Evolutionary conservation across 1,140 invertebrate species (phyloP), one percentile per base, ranked within the genome.

Genomic region (Nasonia vitripennis): DNA sequence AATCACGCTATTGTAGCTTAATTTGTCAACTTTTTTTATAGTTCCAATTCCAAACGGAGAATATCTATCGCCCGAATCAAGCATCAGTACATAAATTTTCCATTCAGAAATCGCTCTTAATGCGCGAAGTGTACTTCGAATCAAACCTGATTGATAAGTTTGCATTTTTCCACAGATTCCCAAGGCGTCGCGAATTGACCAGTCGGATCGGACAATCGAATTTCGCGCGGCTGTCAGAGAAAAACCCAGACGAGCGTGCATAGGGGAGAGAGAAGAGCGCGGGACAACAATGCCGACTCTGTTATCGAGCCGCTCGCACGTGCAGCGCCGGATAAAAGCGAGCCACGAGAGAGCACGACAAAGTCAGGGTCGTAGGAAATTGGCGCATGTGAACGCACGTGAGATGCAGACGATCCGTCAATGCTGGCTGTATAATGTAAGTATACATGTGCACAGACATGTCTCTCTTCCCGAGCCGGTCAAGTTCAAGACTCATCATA

Each of bases 361-460:
- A 78, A 55, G 75, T 78, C 75, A 78, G 75, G 75, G 48, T 11
- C 48, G 75, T 27, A 48, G 45, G 11, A 14, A 78, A 55, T 78
- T 45, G 31, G 11, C 37, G 73, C 37, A 17, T 41, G 37, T 11
- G 17, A 41, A 9, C 17, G 37, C 17, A 37, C 34, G 37, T 10
- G 37, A 75, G 20, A 41, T 41, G 37, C 75, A 55, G 20, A 31
- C 41, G 48, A 51, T 78, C 7, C 31, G 74, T 78, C 75, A 78
- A 78, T 10, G 55, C 23, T 55, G 41, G 17, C 73, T 41, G 48
- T 51, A 78, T 55, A 17, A 12, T 51, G 10, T 45, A 75, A n/a
- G 17, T 75, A 77, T 77, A 77, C 27, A 62, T 62, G 17, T 4
- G 20, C 20, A 62, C 55, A 62, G 55, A 20, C 20, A 20, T 62